Evolutionary conservation across 2,888 invertebrate genomes (phyloP).

Genomic region (Encarsia formosa): DNA sequence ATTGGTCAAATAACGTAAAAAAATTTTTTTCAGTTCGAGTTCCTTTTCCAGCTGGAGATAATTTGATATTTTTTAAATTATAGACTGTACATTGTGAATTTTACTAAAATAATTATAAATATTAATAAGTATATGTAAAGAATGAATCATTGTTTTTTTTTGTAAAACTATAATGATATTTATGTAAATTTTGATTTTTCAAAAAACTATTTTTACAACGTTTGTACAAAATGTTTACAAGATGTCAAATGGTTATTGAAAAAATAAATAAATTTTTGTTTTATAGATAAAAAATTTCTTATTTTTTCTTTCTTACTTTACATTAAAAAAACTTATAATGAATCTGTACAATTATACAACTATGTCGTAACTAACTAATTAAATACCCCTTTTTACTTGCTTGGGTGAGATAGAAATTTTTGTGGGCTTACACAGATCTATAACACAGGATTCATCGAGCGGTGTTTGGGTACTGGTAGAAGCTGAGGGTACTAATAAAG

Average conservation of each 20-base stretch:
- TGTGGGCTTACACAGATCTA: constrained; percentile 82
- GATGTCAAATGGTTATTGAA: constrained; percentile 5
- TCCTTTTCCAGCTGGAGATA: constrained; percentile 48
- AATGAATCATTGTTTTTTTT: too few relatives aligned
- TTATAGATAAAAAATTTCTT: constrained; percentile 11
- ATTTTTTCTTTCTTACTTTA: constrained; percentile 19
- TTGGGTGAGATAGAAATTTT: constrained; percentile 85
- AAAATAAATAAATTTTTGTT: too few relatives aligned
- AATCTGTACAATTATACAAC: background rate
- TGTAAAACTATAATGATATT: too few relatives aligned
- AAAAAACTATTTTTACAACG: too few relatives aligned
- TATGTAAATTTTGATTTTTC: too few relatives aligned
- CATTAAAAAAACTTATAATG: background rate
- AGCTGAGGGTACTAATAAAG: constrained; percentile 67
- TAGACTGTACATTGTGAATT: too few relatives aligned
- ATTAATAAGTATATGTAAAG: too few relatives aligned
- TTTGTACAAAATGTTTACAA: background rate
- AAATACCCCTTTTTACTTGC: constrained; percentile 78
- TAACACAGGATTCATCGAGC: constrained; percentile 56
- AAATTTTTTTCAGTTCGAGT: constrained; percentile 39
- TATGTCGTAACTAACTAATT: constrained; percentile 37
- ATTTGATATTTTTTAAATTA: constrained; percentile 18
- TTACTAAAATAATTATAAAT: too few relatives aligned
- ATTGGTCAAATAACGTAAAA: background rate
- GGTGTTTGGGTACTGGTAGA: constrained; percentile 52